Base-by-base conservation (phyloP, 1,140 invertebrate species). In the Dermatophagoides farinae region DNA sequence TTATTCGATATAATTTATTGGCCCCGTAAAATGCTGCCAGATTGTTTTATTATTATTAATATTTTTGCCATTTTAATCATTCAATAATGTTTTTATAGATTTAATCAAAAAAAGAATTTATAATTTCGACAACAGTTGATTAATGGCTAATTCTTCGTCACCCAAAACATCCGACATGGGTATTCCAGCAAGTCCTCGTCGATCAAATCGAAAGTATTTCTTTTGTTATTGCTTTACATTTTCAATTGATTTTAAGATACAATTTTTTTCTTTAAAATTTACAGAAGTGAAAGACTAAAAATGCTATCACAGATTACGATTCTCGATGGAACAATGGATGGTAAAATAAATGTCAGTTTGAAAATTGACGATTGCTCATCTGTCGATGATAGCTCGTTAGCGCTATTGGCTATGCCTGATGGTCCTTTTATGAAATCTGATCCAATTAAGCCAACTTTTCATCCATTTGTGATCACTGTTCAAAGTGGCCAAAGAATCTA, bases 381-480 rank as follows among this genome's bases (percentile, higher is more conserved):
- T 47, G 58, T 65, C 1, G 62, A 65, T 43, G 64, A 65, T 40
- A 64, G 49, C 23, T 59, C 61, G 10, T 41, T 65, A 18, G 14
- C 61, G 9, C 22, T 63, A 23, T 49, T 65, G 6, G 60, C 64
- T 31, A 23, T 65, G 22, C 64, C 64, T 8, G 40, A 60, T 43
- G 62, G 62, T n/a, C 58, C 58, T 20, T 20, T 61, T 14, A 39
- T 58, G 44, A 16, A 16, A 11, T 18, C 23, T 11, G 31, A 23
- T 38, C 51, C 44, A 12, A 31, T 50, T 9, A 39, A n/a, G 6
- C 84, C 91, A 16, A 79, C 78, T 64, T 96, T 96, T 77, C 95
- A 98, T 72, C 88, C 90, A 51, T 99, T 97, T 77, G 80, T 97
- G 10, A 88, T 97, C 47, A 97, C 93, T 20, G 80, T 84, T 68